A percentile compares a stretch with the other conserved stretches of the same genome.
Evolutionary conservation across 1,140 invertebrate genomes (phyloP).

Genomic region (Limonius californicus): DNA sequence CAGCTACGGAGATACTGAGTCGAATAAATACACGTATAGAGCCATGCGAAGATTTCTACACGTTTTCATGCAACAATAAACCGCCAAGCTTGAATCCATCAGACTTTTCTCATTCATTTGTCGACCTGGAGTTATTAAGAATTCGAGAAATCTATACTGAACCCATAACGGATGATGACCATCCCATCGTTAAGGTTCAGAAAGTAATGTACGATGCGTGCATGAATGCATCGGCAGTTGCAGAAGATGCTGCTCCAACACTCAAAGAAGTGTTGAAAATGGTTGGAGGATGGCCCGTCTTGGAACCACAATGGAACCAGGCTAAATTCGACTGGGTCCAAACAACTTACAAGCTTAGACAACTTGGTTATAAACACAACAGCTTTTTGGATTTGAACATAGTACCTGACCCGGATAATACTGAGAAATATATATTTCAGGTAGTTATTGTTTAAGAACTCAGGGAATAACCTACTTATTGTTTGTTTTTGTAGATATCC

Average conservation of each 20-base stretch:
- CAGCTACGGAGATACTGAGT: neutral
- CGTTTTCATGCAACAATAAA: neutral
- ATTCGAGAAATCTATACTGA: neutral
- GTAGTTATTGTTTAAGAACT: too few relatives aligned
- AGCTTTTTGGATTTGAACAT: constrained; percentile 37
- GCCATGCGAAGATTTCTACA: neutral
- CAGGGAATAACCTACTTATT: too few relatives aligned
- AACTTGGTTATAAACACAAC: constrained; percentile 52
- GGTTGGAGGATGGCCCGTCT: constrained; percentile 75
- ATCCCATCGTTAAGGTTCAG: neutral
- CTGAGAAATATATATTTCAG: neutral
- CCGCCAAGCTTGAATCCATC: too few relatives aligned
- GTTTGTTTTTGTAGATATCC: too few relatives aligned
- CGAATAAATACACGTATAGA: neutral
- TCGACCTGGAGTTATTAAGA: too few relatives aligned
- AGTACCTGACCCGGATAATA: constrained; percentile 1
- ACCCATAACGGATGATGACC: neutral
- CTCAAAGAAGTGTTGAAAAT: neutral
- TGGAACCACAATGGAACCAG: constrained; percentile 62
- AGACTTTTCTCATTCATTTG: too few relatives aligned
- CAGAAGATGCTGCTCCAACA: neutral
- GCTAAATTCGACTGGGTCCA: constrained; percentile 61
- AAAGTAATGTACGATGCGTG: neutral
- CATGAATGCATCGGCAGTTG: neutral
- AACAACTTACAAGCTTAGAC: constrained; percentile 58